Evolutionary conservation across 2,797 vertebrate species (phyloP).

Genomic region (Emys orbicularis): DNA sequence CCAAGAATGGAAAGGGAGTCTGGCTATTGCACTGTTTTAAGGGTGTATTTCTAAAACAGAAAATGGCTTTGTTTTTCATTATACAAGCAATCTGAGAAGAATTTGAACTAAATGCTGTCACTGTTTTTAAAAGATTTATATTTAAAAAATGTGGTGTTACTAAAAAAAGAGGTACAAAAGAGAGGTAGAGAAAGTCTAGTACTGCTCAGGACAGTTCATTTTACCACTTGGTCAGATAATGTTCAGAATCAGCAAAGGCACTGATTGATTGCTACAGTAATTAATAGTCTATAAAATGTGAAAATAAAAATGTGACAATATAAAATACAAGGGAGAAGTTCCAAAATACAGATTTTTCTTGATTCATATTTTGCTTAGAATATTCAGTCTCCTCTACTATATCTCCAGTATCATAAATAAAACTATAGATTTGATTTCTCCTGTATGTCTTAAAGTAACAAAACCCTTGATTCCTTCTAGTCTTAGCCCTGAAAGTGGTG

Average conservation of each 20-base stretch:
- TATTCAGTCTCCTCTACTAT: not conserved
- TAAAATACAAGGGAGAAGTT: not conserved
- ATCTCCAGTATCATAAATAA: not conserved
- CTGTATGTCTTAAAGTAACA: not conserved
- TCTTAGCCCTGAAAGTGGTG: not conserved
- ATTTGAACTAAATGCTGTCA: not conserved
- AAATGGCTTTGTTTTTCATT: not conserved
- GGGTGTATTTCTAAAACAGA: not conserved
- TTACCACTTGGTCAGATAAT: not conserved
- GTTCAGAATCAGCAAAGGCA: not conserved
- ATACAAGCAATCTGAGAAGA: not conserved
- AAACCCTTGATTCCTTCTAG: not conserved
- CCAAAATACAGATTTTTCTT: not conserved
- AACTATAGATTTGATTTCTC: not conserved
- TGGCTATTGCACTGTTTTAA: not conserved
- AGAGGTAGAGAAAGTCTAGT: not conserved
- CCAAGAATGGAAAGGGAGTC: fast-evolving
- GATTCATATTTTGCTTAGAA: not conserved
- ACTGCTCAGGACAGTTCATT: not conserved
- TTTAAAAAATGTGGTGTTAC: not conserved
- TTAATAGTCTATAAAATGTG: not conserved
- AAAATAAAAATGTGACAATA: not conserved
- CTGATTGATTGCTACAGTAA: not conserved
- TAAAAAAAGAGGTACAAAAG: not conserved
- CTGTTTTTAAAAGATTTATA: not conserved